Evolutionary conservation across 2,888 invertebrate genomes (phyloP).

Genomic region (Dorcus hopei): DNA sequence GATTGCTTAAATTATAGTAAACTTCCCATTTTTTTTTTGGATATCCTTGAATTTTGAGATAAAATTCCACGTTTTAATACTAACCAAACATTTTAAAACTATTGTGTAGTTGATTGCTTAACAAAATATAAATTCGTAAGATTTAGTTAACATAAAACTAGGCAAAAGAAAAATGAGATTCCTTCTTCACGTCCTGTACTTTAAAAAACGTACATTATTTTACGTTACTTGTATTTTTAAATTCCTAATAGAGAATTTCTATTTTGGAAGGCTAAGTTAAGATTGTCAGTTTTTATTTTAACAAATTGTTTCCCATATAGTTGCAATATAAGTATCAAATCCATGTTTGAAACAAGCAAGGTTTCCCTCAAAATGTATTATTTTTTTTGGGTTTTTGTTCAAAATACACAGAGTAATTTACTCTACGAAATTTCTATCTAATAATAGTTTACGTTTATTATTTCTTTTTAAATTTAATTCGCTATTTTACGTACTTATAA

Average conservation of each 20-base stretch:
- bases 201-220: not conserved
- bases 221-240: conserved; percentile 5
- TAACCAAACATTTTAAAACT: too few species aligned
- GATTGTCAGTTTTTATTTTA: conserved; percentile 28
- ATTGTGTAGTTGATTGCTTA: too few species aligned
- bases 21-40: too few species aligned
- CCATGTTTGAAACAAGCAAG: conserved; percentile 6
- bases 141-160: too few species aligned
- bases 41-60: too few species aligned
- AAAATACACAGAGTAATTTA: conserved; percentile 43
- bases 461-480: not conserved
- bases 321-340: conserved; percentile 15
- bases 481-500: not conserved
- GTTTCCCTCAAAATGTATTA: not conserved
- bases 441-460: conserved; percentile 42
- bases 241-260: conserved; percentile 8
- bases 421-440: conserved; percentile 46
- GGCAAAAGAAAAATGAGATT: too few species aligned
- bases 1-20: too few species aligned
- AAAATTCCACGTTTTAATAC: too few species aligned
- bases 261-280: conserved; percentile 29
- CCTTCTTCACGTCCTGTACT: too few species aligned
- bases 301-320: conserved; percentile 17
- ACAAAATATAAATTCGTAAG: too few species aligned
- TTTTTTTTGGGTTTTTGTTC: conserved; percentile 1